phyloP scores from a whole-genome alignment of 2,888 invertebrate genomes.

The Halictus quadricinctus region DNA sequence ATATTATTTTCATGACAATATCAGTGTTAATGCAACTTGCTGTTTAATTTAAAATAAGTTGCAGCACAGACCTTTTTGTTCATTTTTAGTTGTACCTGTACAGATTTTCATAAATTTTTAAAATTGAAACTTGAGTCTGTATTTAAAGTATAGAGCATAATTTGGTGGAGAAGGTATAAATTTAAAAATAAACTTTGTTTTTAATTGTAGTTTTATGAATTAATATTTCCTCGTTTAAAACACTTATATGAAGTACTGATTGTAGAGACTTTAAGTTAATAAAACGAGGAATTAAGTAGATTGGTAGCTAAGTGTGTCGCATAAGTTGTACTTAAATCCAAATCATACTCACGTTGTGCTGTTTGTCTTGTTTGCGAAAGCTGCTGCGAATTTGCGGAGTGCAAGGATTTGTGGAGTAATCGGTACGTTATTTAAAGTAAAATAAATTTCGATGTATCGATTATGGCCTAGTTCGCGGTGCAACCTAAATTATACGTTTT shows the following conservation, averaged over 20 bases:
- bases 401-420: slow-evolving; percentile 3
- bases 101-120: too few species aligned
- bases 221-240: background rate
- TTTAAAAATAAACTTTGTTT: too few species aligned
- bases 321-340: background rate
- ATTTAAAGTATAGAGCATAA: too few species aligned
- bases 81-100: too few species aligned
- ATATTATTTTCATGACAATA: background rate
- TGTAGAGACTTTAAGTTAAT: background rate
- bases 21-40: background rate
- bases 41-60: background rate
- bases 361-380: background rate
- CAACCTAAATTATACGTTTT: background rate
- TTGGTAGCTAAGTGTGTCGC: background rate
- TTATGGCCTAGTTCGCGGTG: slow-evolving; percentile 16
- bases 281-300: background rate
- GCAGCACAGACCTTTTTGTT: too few species aligned
- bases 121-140: too few species aligned
- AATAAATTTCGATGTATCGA: slow-evolving; percentile 21
- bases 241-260: background rate
- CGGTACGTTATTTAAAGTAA: slow-evolving; percentile 18
- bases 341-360: background rate
- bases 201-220: too few species aligned
- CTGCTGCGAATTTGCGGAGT: background rate
- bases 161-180: too few species aligned